Percentiles rank a stretch among this genome's conserved stretches.
Evolutionary conservation across 2,113 vertebrate species (phyloP).

Genomic region (Junco hyemalis): DNA sequence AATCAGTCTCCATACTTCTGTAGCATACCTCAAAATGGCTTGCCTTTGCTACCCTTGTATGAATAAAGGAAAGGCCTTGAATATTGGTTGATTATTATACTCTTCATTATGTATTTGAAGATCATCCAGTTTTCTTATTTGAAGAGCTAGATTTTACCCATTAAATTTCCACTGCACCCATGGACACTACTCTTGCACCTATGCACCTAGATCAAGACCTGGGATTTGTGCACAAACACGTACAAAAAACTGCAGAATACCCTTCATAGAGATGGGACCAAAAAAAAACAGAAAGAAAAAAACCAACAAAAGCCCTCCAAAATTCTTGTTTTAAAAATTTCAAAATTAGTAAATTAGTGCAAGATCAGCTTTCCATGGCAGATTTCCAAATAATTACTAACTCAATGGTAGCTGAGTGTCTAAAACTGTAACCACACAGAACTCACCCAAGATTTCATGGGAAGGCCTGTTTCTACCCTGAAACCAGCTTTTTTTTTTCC

Average conservation of each 20-base stretch:
- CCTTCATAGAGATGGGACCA: accelerated
- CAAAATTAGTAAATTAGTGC: neutral
- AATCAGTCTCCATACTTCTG: neutral
- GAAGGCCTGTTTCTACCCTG: neutral
- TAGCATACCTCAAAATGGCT: neutral
- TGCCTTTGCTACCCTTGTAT: neutral
- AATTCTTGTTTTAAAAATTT: neutral
- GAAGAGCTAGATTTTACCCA: neutral
- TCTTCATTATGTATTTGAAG: neutral
- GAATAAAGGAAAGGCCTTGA: neutral
- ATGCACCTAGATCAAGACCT: neutral
- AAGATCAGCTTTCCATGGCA: neutral
- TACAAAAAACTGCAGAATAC: neutral
- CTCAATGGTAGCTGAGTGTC: neutral
- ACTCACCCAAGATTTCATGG: neutral
- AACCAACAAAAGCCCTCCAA: neutral
- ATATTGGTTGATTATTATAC: neutral
- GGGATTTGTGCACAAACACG: neutral
- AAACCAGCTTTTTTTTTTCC: neutral
- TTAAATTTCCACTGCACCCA: neutral
- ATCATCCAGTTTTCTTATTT: neutral
- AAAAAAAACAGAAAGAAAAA: accelerated
- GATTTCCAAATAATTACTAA: neutral
- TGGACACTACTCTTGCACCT: neutral
- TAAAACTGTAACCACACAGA: neutral